Evolutionary conservation across 2,113 vertebrate genomes (phyloP).

Genomic region (Ranitomeya variabilis): DNA sequence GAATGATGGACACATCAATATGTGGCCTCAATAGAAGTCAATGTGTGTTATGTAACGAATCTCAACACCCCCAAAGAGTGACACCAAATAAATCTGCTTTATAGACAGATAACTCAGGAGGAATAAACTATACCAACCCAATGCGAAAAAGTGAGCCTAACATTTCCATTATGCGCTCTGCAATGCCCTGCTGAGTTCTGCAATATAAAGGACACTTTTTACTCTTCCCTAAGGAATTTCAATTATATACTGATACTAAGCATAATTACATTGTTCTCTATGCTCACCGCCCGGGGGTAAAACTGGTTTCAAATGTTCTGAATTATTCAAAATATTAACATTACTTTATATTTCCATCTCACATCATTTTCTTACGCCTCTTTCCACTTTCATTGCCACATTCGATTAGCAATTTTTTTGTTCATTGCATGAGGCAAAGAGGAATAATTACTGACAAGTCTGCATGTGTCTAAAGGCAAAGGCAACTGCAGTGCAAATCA

Average conservation of each 20-base stretch:
- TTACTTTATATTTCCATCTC: constrained; percentile 17
- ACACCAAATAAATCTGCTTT: not conserved
- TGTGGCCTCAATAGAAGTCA: not conserved
- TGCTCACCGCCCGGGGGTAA: constrained; percentile 13
- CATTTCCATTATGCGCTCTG: constrained; percentile 8
- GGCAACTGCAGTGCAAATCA: not conserved
- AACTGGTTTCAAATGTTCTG: constrained; percentile 30
- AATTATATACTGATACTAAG: constrained; percentile 38
- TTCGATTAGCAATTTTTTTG: constrained; percentile 23
- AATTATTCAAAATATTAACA: constrained; percentile 50
- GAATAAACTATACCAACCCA: not conserved
- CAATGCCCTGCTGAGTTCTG: constrained; percentile 20
- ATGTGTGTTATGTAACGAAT: not conserved
- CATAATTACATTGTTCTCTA: constrained; percentile 26
- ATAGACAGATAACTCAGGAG: not conserved
- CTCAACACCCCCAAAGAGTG: not conserved
- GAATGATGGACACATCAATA: too few relatives aligned
- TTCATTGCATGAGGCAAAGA: not conserved
- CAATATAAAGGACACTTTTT: constrained; percentile 28
- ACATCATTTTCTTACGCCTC: not conserved
- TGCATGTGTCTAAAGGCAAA: not conserved
- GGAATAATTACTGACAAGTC: constrained; percentile 4
- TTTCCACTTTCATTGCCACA: not conserved
- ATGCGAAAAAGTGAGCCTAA: not conserved
- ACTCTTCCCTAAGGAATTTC: constrained; percentile 23